Evolutionary conservation across 2,888 invertebrate genomes (phyloP).

Genomic region (Tetragonula carbonaria): DNA sequence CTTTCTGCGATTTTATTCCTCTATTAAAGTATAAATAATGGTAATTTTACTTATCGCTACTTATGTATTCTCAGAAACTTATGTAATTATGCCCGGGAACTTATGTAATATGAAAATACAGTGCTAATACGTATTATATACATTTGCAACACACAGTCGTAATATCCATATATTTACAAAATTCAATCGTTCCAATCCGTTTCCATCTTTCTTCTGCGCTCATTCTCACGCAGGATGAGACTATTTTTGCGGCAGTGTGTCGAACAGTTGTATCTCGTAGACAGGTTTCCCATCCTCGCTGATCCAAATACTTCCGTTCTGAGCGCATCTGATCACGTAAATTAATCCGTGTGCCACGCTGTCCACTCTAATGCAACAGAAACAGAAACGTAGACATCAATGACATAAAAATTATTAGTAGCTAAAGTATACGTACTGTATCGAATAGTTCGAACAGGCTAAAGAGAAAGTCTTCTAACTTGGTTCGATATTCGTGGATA

Average conservation of each 20-base stretch:
- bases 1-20: too few relatives aligned
- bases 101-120: neutral
- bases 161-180: constrained; percentile 8
- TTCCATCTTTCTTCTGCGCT: neutral
- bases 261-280: constrained; percentile 78
- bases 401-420: neutral
- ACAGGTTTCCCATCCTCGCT: constrained; percentile 80
- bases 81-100: neutral
- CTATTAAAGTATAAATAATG: too few relatives aligned
- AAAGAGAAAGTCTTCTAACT: too few relatives aligned
- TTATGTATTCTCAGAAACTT: neutral
- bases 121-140: neutral
- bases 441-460: too few relatives aligned
- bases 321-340: constrained; percentile 78
- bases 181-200: neutral
- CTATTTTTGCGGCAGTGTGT: constrained; percentile 72
- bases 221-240: neutral
- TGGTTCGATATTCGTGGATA: too few relatives aligned
- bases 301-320: constrained; percentile 81
- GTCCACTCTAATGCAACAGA: constrained; percentile 73
- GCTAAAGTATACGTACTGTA: too few relatives aligned
- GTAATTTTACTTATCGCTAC: neutral
- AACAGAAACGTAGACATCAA: neutral
- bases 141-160: neutral
- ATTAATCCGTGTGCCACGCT: constrained; percentile 78